Evolutionary conservation across 2,797 vertebrate genomes (phyloP), one percentile per base, ranked within the genome.

Genomic region (Leuciscus waleckii): DNA sequence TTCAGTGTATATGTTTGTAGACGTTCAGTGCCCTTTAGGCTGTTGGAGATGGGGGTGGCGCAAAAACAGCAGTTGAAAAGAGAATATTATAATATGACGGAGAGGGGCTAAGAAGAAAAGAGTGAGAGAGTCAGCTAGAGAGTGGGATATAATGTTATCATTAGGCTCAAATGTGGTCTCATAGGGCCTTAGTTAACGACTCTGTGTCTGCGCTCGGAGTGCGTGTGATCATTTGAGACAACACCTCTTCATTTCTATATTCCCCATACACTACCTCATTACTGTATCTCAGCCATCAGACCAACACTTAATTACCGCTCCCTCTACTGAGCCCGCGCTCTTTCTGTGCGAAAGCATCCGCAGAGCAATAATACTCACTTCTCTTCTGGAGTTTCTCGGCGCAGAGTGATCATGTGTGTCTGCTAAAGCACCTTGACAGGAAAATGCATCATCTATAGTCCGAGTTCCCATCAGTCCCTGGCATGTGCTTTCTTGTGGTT

Each of bases 201-300:
- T 79, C 75, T 74, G 65, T 81, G 82, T 85, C 82, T 87, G 82
- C 37, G 37, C 77, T 63, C 7, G 2, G 71, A 49, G 63, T 61
- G 86, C 41, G 78, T 81, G 78, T 85, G 82, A 84, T 85, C 86
- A 87, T 87, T 85, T 85, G 83, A 85, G 79, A 87, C 86, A 87
- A 84, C 86, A 84, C 82, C 82, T 79, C 77, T 80, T 80, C 58
- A 74, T 84, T 80, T 84, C 69, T 75, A 80, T 75, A 75, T 80
- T 75, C 68, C 86, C 83, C 61, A 46, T 63, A 73, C 65, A 69
- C 71, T 70, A 35, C 80, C 85, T 82, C 81, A 83, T 83, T 86
- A 75, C 86, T 81, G 82, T 81, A 75, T 75, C 75, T 83, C 81
- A 54, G 56, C 51, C 54, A 82, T 82, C 81, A 70, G 67, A 79